phyloP scores from a whole-genome alignment of 2,113 vertebrate genomes.

The Ptilonorhynchus violaceus region DNA sequence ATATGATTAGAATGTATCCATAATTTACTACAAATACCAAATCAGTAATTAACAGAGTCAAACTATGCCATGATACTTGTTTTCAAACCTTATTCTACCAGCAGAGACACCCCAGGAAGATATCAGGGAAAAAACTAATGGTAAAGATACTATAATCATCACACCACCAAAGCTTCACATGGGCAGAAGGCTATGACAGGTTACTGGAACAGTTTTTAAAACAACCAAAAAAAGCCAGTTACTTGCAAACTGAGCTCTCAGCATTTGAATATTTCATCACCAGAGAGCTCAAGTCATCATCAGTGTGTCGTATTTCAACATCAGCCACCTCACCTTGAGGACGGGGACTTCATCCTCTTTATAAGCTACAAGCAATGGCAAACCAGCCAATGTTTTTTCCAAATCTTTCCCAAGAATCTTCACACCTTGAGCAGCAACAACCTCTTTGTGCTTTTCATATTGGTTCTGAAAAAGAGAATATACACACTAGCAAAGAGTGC shows the following conservation, averaged over 20 bases:
- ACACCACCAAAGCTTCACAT: background rate
- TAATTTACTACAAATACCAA: background rate
- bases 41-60: background rate
- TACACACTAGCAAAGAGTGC: background rate
- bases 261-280: background rate
- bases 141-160: background rate
- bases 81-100: background rate
- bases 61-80: background rate
- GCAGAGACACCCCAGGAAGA: background rate
- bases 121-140: background rate
- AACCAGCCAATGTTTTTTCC: conserved; percentile 93
- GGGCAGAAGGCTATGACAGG: background rate
- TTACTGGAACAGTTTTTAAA: background rate
- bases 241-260: background rate
- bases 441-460: conserved; percentile 98
- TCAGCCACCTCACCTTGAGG: conserved; percentile 78
- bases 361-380: conserved; percentile 91
- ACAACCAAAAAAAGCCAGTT: background rate
- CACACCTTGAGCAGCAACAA: conserved; percentile 90
- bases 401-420: conserved; percentile 98
- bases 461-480: conserved; percentile 79
- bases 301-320: background rate
- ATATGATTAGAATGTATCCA: background rate
- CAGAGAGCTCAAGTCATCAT: background rate
- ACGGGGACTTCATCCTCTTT: conserved; percentile 94